phyloP scores from a whole-genome alignment of 2,797 vertebrate species.

The Balearica regulorum region DNA sequence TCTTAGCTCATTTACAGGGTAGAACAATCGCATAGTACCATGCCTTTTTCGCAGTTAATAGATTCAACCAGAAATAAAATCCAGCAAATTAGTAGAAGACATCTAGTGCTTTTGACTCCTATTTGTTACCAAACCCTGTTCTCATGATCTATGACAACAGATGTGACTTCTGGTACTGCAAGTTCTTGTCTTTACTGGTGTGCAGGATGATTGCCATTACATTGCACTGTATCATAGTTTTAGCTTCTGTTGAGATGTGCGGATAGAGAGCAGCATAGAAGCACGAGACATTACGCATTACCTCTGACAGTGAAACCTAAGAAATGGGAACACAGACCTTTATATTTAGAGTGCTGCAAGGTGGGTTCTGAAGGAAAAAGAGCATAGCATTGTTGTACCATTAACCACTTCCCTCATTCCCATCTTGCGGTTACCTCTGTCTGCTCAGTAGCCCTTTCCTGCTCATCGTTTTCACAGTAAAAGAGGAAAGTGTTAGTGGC shows the following conservation, averaged over 20 bases:
- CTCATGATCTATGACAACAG: not conserved
- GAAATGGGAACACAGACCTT: not conserved
- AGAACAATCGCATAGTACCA: not conserved
- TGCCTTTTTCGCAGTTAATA: not conserved
- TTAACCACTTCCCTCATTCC: not conserved
- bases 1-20: not conserved
- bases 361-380: not conserved
- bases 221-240: accelerated
- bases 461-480: not conserved
- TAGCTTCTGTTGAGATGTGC: not conserved
- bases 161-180: not conserved
- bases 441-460: not conserved
- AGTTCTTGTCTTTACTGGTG: not conserved
- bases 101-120: not conserved
- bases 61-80: not conserved
- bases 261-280: not conserved
- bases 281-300: not conserved
- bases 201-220: not conserved
- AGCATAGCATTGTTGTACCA: accelerated
- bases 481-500: not conserved
- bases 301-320: not conserved
- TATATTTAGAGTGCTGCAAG: not conserved
- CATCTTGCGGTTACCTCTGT: not conserved
- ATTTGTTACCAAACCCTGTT: not conserved
- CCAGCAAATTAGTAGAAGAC: not conserved